Conservation (phyloP, 1,140 invertebrate species). For the Aphidius ervi region DNA sequence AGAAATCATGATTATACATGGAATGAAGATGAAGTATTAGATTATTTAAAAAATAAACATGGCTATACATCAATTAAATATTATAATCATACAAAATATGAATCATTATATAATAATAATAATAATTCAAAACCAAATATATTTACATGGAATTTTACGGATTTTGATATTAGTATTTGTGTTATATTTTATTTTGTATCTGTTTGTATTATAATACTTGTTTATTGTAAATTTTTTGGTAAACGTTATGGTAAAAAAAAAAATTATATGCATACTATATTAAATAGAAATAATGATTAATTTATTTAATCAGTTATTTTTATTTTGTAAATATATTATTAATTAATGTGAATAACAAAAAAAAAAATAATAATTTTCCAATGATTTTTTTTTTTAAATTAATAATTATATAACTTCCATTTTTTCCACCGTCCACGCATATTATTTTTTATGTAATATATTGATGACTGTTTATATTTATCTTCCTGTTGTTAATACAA, state of each 20-base stretch:
- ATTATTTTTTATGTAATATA: no score
- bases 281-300: constrained; percentile 48
- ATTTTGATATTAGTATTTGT: constrained; percentile 72
- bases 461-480: no score
- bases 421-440: no score
- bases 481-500: no score
- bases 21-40: constrained; percentile 67
- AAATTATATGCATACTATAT: constrained; percentile 60
- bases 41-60: constrained; percentile 75
- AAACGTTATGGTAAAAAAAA: constrained; percentile 68
- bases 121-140: constrained; percentile 24
- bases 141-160: constrained; percentile 56
- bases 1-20: constrained; percentile 58
- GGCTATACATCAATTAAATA: constrained; percentile 56
- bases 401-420: no score
- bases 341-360: no score
- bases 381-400: no score
- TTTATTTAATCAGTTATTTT: no score
- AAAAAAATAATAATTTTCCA: no score
- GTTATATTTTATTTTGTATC: constrained; percentile 69
- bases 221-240: constrained; percentile 73
- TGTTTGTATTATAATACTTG: constrained; percentile 64
- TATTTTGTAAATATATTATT: no score
- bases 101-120: constrained; percentile 25
- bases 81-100: constrained; percentile 34